These are phyloP conservation scores for Heliothis virescens DNA, from an alignment of 1,140 invertebrate genomes.

Conservation along the genomic window DNA sequence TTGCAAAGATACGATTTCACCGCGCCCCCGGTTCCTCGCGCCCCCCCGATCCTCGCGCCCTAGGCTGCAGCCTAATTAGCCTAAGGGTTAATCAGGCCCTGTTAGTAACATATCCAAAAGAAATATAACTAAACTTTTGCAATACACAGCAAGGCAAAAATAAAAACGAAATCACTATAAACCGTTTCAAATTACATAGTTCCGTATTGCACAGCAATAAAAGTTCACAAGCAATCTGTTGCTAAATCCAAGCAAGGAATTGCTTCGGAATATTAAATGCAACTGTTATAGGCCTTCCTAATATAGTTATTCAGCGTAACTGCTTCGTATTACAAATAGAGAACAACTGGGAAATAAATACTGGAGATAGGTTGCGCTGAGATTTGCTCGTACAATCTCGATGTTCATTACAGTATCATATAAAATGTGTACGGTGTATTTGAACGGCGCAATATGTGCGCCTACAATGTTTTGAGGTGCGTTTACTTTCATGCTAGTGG, in stretches of 20 bases:
- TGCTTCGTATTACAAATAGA: neutral
- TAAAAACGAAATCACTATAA: neutral
- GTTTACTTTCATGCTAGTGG: neutral
- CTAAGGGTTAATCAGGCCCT: too few relatives aligned
- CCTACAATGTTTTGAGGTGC: neutral
- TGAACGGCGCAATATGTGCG: constrained; percentile 31
- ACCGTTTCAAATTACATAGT: neutral
- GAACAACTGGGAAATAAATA: neutral
- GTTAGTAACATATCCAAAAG: too few relatives aligned
- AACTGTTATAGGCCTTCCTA: constrained; percentile 18
- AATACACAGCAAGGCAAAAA: neutral
- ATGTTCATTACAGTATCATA: constrained; percentile 19
- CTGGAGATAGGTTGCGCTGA: neutral
- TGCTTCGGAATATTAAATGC: constrained; percentile 20
- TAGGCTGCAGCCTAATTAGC: too few relatives aligned
- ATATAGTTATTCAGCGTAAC: constrained; percentile 22
- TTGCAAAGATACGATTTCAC: too few relatives aligned
- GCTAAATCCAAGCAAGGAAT: neutral
- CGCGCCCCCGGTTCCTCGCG: too few relatives aligned
- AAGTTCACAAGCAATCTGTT: constrained; percentile 12
- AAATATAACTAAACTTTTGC: too few relatives aligned
- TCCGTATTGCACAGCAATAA: too few relatives aligned
- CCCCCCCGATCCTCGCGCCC: too few relatives aligned
- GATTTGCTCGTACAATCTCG: constrained; percentile 11
- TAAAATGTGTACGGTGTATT: constrained; percentile 36